Conservation (phyloP, 2,797 vertebrate species). For the Chiloscyllium punctatum region DNA sequence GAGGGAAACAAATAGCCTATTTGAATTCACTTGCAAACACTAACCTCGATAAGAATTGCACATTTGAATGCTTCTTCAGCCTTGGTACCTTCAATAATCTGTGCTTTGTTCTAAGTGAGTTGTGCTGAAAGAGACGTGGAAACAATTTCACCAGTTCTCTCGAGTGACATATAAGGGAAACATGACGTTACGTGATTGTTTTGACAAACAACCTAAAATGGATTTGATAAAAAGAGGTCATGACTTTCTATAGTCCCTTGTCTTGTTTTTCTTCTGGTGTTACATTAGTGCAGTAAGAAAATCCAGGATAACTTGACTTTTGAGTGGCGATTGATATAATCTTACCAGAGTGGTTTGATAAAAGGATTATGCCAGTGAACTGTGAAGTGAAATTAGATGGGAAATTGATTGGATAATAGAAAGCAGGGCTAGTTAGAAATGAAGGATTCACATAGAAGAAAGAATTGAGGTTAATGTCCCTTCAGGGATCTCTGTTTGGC, state of each 20-base stretch:
- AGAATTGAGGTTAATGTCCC: no score
- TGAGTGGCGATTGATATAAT: background rate
- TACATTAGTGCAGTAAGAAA: background rate
- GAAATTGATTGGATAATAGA: conserved; percentile 14
- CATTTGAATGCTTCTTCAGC: background rate
- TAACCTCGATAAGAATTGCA: background rate
- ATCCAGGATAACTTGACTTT: background rate
- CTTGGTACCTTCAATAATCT: background rate
- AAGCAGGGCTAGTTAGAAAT: background rate
- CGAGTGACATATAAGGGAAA: background rate
- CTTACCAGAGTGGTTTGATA: background rate
- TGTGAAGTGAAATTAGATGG: background rate
- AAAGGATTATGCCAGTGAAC: background rate
- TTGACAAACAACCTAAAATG: background rate
- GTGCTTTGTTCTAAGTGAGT: background rate
- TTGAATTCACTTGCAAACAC: background rate
- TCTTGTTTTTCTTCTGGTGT: background rate
- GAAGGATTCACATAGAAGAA: no score
- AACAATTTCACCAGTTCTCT: background rate
- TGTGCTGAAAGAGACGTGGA: background rate
- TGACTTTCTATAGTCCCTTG: background rate
- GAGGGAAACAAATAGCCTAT: background rate
- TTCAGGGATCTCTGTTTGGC: background rate
- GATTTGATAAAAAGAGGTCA: background rate
- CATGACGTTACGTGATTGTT: background rate